Percentiles rank a stretch among this genome's conserved stretches.
These are phyloP conservation scores for Tanytarsus gracilentus DNA, from an alignment of 2,888 invertebrate species.

Conservation along the genomic window DNA sequence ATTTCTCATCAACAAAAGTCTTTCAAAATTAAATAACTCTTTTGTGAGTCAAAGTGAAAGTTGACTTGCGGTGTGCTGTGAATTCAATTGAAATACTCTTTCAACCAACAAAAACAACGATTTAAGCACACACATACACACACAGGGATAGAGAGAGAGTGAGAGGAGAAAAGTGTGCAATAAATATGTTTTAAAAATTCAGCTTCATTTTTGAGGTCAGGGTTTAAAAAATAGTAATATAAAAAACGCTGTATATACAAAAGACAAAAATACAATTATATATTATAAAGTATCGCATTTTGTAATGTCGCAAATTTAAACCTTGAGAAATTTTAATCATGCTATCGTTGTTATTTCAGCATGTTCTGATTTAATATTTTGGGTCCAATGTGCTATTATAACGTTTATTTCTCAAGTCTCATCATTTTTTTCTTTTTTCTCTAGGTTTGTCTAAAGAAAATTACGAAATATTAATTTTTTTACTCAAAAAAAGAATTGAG, in stretches of 20 bases:
- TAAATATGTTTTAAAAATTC: constrained; percentile 8
- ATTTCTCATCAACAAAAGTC: neutral
- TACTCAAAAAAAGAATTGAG: too few species aligned
- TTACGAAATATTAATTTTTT: too few species aligned
- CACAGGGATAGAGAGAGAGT: neutral
- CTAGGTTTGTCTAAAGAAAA: too few species aligned
- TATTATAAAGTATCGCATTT: too few species aligned
- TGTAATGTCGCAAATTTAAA: too few species aligned
- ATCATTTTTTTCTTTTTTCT: too few species aligned
- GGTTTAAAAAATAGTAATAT: constrained; percentile 17
- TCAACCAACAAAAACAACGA: neutral
- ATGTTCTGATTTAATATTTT: too few species aligned
- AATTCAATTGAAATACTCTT: constrained; percentile 4
- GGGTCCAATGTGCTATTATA: too few species aligned
- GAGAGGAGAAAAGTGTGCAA: constrained; percentile 13
- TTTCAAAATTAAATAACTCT: neutral
- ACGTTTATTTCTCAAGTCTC: too few species aligned
- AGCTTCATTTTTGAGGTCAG: constrained; percentile 25
- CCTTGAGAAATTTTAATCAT: too few species aligned
- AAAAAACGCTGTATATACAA: constrained; percentile 9
- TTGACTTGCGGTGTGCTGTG: neutral
- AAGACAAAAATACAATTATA: constrained; percentile 5
- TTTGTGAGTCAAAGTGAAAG: constrained; percentile 1
- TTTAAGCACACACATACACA: neutral
- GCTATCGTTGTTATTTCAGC: too few species aligned